Percentiles rank a stretch among this genome's conserved stretches.
These are phyloP conservation scores for Heliconius ismenius DNA, from an alignment of 2,888 invertebrate species.

Conservation along the genomic window DNA sequence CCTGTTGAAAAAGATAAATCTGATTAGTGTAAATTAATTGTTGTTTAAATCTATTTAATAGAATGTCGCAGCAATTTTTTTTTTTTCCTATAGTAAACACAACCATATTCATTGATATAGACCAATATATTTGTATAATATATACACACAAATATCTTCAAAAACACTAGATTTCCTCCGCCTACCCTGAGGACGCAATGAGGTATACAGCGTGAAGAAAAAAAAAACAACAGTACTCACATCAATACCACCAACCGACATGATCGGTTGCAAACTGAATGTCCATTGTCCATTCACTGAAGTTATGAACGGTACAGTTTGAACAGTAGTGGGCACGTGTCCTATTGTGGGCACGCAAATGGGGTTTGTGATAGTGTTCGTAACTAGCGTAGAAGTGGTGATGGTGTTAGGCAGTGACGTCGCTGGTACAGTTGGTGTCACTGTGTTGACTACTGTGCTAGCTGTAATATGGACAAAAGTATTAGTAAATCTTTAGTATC, in stretches of 20 bases:
- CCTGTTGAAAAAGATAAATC: slow-evolving; percentile 25
- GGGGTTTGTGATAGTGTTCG: slow-evolving; percentile 36
- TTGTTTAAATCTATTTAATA: too few species aligned
- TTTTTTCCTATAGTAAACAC: too few species aligned
- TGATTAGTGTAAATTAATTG: not conserved
- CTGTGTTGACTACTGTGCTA: slow-evolving; percentile 58
- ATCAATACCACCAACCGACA: slow-evolving; percentile 72
- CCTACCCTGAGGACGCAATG: too few species aligned
- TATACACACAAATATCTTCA: too few species aligned
- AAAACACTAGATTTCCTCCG: too few species aligned
- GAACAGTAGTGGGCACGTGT: slow-evolving; percentile 61
- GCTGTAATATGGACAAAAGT: slow-evolving; percentile 47
- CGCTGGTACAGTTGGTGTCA: slow-evolving; percentile 53
- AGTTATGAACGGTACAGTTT: slow-evolving; percentile 72
- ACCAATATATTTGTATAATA: too few species aligned
- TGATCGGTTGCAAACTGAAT: slow-evolving; percentile 73
- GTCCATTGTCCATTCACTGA: slow-evolving; percentile 78
- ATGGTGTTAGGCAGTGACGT: slow-evolving; percentile 43
- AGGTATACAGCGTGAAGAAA: too few species aligned
- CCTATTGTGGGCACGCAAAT: slow-evolving; percentile 45
- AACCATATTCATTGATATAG: too few species aligned
- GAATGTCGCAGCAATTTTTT: too few species aligned
- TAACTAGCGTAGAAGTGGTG: slow-evolving; percentile 43
- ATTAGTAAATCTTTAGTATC: not conserved
- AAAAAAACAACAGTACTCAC: slow-evolving; percentile 53